Percentiles rank a stretch among this genome's conserved stretches.
Conservation (phyloP, 2,113 vertebrate species). For the Noturus placidus region DNA sequence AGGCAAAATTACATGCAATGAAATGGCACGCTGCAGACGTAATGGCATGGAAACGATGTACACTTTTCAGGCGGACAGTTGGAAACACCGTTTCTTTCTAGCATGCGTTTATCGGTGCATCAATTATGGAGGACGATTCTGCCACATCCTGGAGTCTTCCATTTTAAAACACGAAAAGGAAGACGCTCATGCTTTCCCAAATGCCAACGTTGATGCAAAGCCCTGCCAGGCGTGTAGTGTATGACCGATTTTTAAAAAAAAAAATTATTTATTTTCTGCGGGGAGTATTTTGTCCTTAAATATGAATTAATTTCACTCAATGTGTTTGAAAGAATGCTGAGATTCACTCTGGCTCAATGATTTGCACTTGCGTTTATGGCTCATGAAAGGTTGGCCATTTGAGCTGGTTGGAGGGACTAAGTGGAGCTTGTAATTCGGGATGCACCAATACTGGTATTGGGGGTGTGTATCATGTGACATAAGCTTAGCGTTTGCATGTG, state of each 20-base stretch:
- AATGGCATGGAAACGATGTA: background rate
- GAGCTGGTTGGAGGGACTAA: background rate
- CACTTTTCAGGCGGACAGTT: slow-evolving; percentile 9
- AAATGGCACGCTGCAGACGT: background rate
- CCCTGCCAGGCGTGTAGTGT: background rate
- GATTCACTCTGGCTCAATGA: background rate
- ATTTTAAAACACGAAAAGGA: background rate
- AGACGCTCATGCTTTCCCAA: background rate
- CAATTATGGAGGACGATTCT: slow-evolving; percentile 19
- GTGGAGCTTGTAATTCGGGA: background rate
- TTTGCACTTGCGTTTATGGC: background rate
- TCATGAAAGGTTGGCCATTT: background rate
- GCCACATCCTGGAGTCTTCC: background rate
- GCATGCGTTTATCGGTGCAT: slow-evolving; percentile 1
- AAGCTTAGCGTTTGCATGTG: background rate
- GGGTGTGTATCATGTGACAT: background rate
- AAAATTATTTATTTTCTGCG: slow-evolving; percentile 10
- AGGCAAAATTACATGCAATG: background rate
- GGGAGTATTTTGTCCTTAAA: background rate
- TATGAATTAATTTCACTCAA: background rate
- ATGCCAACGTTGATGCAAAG: background rate
- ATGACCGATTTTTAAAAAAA: background rate
- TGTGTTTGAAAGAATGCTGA: background rate
- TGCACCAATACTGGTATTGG: background rate
- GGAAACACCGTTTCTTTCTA: slow-evolving; percentile 10